Conservation (phyloP, 2,888 invertebrate genomes). For the Sussaba pulchella region DNA sequence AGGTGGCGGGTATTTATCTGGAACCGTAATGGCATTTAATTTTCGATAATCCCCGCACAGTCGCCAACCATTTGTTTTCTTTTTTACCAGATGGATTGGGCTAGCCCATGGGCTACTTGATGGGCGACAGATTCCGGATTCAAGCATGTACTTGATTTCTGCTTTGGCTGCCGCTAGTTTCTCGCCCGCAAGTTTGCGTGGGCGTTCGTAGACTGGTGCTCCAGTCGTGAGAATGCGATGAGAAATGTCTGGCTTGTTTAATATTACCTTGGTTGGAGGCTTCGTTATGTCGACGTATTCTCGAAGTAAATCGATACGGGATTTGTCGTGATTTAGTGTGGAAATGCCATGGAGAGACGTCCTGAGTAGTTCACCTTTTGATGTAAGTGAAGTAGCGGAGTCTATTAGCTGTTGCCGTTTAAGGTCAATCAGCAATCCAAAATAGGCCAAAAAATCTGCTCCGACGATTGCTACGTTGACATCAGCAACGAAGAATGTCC, state of each 20-base stretch:
- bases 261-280: slow-evolving; percentile 10
- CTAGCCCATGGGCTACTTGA: slow-evolving; percentile 25
- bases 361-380: slow-evolving; percentile 23
- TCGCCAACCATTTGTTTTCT: slow-evolving; percentile 32
- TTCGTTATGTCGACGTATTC: slow-evolving; percentile 27
- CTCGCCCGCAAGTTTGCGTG: slow-evolving; percentile 27
- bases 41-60: slow-evolving; percentile 33
- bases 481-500: slow-evolving; percentile 46
- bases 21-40: slow-evolving; percentile 30
- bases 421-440: slow-evolving; percentile 37
- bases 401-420: slow-evolving; percentile 32
- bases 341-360: slow-evolving; percentile 34
- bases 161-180: slow-evolving; percentile 14
- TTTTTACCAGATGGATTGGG: slow-evolving; percentile 12
- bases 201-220: slow-evolving; percentile 30
- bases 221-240: slow-evolving; percentile 35
- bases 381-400: slow-evolving; percentile 15
- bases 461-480: slow-evolving; percentile 54
- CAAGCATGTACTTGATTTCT: slow-evolving; percentile 16
- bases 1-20: slow-evolving; percentile 41
- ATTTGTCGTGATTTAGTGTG: slow-evolving; percentile 14
- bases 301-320: neutral
- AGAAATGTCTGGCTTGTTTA: neutral
- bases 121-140: neutral
- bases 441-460: slow-evolving; percentile 49